Evolutionary conservation across 2,888 invertebrate species (phyloP), one percentile per base, ranked within the genome.

Genomic region (Drosophila mercatorum): DNA sequence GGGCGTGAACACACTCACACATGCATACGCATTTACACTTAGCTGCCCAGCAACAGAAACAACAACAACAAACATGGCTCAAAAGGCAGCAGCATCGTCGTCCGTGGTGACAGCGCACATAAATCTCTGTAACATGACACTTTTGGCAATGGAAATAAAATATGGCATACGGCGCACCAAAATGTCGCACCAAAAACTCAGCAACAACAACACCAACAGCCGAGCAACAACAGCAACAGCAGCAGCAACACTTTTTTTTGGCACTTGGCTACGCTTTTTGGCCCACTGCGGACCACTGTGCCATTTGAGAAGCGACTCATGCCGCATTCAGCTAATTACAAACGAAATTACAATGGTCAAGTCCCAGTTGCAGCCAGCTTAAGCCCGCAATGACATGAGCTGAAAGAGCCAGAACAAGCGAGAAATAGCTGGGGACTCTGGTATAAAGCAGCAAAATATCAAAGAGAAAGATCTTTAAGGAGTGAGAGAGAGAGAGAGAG

Each of bases 61-160:
- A 51, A 51, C 51, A 62, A 52, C 71, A 69, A 59, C 66, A 71
- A 81, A 78, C 81, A 78, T 79, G 79, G 82, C 80, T 81, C 82
- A 75, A 88, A 78, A 78, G 68, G 77, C 78, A 75, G 60, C 76
- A 73, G 69, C 71, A 70, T 83, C 72, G 83, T 78, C 84, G 79
- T 78, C 81, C 76, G 63, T 68, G 62, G 66, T 89, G 88, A 89
- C 88, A 88, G 87, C 84, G 86, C 83, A 87, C 91, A 91, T 92
- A 92, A 92, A 92, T 92, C 92, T 91, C 86, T 87, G 91, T 89
- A 92, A 92, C 92, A 92, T 92, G 92, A 92, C 92, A 92, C 92
- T 92, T 92, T 92, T 92, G 92, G 92, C 92, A 92, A 91, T 91
- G 91, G 87, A 90, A 90, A 91, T 92, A 92, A 92, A 91, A 91